Percentiles rank a stretch among this genome's conserved stretches.
Evolutionary conservation across 2,888 invertebrate species (phyloP).

Genomic region (Volucella inflata): DNA sequence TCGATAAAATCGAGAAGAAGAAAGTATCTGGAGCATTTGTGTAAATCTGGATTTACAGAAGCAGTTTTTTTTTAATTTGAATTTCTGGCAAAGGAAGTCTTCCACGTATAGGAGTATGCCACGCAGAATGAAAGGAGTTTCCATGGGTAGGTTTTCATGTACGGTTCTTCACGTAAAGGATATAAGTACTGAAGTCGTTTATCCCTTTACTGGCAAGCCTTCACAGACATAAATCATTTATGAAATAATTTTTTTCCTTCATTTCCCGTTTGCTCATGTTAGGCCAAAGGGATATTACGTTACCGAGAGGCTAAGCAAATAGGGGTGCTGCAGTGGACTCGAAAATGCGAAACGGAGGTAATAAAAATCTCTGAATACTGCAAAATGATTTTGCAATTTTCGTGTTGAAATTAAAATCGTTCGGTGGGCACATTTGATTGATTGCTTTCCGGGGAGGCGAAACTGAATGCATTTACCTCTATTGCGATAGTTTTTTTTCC

Average conservation of each 20-base stretch:
- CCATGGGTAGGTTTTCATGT: slow-evolving; percentile 18
- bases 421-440: slow-evolving; percentile 37
- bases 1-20: too few relatives aligned
- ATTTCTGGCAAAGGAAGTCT: background rate
- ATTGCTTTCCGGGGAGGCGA: too few relatives aligned
- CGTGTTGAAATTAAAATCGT: slow-evolving; percentile 34
- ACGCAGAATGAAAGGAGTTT: slow-evolving; percentile 6
- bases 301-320: background rate
- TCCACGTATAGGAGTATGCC: slow-evolving; percentile 15
- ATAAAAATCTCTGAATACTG: slow-evolving; percentile 65
- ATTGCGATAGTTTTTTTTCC: too few relatives aligned
- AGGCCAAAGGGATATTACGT: slow-evolving; percentile 31
- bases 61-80: background rate
- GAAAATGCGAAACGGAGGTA: slow-evolving; percentile 40
- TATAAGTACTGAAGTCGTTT: slow-evolving; percentile 63
- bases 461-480: too few relatives aligned
- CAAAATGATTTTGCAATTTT: slow-evolving; percentile 46
- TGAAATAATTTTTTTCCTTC: slow-evolving; percentile 66
- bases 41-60: background rate
- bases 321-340: slow-evolving; percentile 3
- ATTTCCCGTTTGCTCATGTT: slow-evolving; percentile 17
- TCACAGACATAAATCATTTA: slow-evolving; percentile 62
- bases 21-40: slow-evolving; percentile 23
- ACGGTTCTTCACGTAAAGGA: slow-evolving; percentile 9
- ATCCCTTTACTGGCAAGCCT: slow-evolving; percentile 47